These are phyloP conservation scores for Melipona bicolor DNA, from an alignment of 2,888 invertebrate genomes.

Conservation along the genomic window DNA sequence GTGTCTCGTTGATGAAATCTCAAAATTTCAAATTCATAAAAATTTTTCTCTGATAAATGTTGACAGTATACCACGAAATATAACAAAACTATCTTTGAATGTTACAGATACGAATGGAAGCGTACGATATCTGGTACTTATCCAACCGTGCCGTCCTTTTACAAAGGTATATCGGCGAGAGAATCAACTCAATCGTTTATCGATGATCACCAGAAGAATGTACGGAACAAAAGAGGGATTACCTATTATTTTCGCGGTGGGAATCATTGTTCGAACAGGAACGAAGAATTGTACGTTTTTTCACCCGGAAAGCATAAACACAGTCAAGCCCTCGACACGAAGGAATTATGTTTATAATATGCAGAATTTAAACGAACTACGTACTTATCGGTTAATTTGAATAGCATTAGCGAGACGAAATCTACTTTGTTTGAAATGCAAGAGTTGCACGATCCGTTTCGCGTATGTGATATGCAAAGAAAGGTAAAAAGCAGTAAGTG, in stretches of 20 bases:
- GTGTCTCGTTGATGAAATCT: too few relatives aligned
- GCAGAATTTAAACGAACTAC: neutral
- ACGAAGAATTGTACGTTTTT: slow-evolving; percentile 72
- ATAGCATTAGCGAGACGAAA: neutral
- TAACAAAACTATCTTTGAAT: neutral
- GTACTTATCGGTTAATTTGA: neutral
- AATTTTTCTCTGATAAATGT: neutral
- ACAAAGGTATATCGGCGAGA: slow-evolving; percentile 73
- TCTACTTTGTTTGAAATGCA: neutral
- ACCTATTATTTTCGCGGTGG: slow-evolving; percentile 61
- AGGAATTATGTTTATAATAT: slow-evolving; percentile 72
- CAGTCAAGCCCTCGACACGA: slow-evolving; percentile 53
- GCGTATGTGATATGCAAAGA: neutral
- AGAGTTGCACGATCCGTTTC: neutral
- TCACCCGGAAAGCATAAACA: slow-evolving; percentile 70
- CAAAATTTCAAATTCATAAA: too few relatives aligned
- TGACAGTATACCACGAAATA: neutral
- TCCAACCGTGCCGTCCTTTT: slow-evolving; percentile 73
- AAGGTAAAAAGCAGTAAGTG: neutral
- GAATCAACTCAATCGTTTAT: slow-evolving; percentile 65
- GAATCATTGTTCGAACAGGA: slow-evolving; percentile 55
- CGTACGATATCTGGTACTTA: slow-evolving; percentile 68
- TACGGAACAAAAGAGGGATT: slow-evolving; percentile 59
- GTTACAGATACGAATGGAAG: slow-evolving; percentile 75
- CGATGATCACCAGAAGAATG: slow-evolving; percentile 54